phyloP scores from a whole-genome alignment of 1,140 invertebrate genomes.

The Euglossa dilemma region DNA sequence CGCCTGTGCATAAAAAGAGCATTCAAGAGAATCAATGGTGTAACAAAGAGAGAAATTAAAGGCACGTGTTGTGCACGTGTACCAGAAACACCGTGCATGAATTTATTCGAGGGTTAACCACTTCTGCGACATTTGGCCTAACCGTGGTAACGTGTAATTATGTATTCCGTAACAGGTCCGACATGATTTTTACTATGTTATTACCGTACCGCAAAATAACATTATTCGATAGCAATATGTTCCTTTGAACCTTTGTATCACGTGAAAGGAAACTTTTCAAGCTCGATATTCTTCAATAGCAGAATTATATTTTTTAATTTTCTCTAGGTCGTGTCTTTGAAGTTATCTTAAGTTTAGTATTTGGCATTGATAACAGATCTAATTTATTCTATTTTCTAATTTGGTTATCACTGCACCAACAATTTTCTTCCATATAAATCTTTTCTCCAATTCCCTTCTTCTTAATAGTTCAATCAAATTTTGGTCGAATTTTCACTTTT shows the following conservation, averaged over 20 bases:
- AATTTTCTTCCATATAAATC: too few relatives aligned
- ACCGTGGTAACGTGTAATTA: constrained; percentile 64
- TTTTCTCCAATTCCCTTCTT: too few relatives aligned
- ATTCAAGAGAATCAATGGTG: constrained; percentile 29
- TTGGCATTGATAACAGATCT: too few relatives aligned
- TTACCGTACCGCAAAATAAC: constrained; percentile 46
- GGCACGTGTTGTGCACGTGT: constrained; percentile 72
- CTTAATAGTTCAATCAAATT: too few relatives aligned
- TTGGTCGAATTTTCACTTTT: too few relatives aligned
- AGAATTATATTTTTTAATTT: neutral
- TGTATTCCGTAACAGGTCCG: constrained; percentile 48
- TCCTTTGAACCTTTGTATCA: neutral
- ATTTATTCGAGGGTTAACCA: constrained; percentile 67
- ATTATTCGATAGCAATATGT: constrained; percentile 59
- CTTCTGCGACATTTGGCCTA: constrained; percentile 66
- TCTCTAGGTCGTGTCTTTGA: neutral
- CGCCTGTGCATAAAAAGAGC: constrained; percentile 11
- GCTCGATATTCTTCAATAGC: neutral
- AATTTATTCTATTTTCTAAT: too few relatives aligned
- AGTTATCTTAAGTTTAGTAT: neutral
- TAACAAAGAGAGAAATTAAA: constrained; percentile 59
- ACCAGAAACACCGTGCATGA: constrained; percentile 52
- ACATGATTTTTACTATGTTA: constrained; percentile 60
- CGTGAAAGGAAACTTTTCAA: neutral
- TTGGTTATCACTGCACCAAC: too few relatives aligned